Percentiles rank a stretch among this genome's conserved stretches.
Conservation (phyloP, 2,113 vertebrate genomes). For the Cololabis saira region DNA sequence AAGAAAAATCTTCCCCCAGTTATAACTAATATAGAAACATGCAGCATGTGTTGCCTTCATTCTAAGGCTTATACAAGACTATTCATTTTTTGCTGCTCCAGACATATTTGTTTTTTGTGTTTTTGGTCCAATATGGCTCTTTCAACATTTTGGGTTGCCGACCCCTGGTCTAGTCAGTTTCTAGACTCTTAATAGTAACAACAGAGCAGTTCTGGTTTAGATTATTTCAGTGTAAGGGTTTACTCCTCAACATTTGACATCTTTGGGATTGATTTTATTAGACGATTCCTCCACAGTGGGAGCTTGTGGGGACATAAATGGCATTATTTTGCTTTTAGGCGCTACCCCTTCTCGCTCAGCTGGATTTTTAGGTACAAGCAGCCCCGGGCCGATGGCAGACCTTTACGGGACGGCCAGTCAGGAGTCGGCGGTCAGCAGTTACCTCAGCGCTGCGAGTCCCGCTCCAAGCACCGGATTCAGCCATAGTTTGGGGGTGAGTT, state of each 20-base stretch:
- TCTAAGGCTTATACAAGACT: too few species aligned
- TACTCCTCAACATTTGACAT: too few species aligned
- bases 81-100: too few species aligned
- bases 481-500: conserved; percentile 94
- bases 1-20: too few species aligned
- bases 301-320: too few species aligned
- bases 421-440: conserved; percentile 98
- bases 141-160: too few species aligned
- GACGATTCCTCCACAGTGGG: too few species aligned
- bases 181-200: neutral
- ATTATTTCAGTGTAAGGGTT: neutral
- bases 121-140: too few species aligned
- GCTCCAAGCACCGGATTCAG: conserved; percentile 96
- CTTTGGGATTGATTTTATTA: neutral
- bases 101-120: too few species aligned
- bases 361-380: conserved; percentile 97
- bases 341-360: conserved; percentile 93
- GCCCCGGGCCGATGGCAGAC: conserved; percentile 97
- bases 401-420: conserved; percentile 94
- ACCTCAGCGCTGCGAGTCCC: conserved; percentile 97
- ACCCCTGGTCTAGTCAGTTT: neutral
- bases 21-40: too few species aligned
- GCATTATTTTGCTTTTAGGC: conserved; percentile 76
- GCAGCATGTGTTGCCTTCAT: too few species aligned
- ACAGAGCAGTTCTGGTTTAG: neutral